phyloP scores from a whole-genome alignment of 1,140 invertebrate species.

The Atopsyche davidsoni region DNA sequence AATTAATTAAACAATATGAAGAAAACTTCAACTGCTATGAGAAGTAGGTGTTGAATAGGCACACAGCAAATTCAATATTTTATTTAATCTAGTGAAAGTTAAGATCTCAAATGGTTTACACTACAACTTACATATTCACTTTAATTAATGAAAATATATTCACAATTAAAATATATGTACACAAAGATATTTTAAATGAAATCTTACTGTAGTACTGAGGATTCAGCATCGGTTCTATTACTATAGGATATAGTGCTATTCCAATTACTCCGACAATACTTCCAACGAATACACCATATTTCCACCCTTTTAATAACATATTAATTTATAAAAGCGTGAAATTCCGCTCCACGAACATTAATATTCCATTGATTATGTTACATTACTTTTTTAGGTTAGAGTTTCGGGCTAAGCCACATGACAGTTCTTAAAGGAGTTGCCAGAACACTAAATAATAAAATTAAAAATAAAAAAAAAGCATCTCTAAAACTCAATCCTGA shows the following conservation, averaged over 20 bases:
- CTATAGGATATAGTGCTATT: conserved; percentile 17
- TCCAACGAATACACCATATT: conserved; percentile 8
- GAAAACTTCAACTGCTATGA: not conserved
- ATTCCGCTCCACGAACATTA: too few relatives aligned
- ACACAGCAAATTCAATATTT: not conserved
- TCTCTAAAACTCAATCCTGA: too few relatives aligned
- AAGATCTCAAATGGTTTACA: not conserved
- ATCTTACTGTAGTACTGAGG: conserved; percentile 16
- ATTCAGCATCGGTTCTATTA: conserved; percentile 15
- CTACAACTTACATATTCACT: not conserved
- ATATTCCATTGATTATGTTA: too few relatives aligned
- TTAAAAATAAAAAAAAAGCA: too few relatives aligned
- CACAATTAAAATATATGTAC: not conserved
- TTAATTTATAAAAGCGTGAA: too few relatives aligned
- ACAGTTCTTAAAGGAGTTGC: too few relatives aligned
- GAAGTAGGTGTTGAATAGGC: too few relatives aligned
- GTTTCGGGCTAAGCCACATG: too few relatives aligned
- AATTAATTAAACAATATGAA: not conserved
- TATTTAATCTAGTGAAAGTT: not conserved
- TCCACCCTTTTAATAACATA: conserved; percentile 17
- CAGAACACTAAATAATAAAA: too few relatives aligned
- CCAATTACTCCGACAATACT: conserved; percentile 6
- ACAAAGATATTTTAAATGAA: not conserved
- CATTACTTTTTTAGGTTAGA: too few relatives aligned
- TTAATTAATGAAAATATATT: not conserved